Conservation (phyloP, 1,140 invertebrate species). For the Colletes gigas region DNA sequence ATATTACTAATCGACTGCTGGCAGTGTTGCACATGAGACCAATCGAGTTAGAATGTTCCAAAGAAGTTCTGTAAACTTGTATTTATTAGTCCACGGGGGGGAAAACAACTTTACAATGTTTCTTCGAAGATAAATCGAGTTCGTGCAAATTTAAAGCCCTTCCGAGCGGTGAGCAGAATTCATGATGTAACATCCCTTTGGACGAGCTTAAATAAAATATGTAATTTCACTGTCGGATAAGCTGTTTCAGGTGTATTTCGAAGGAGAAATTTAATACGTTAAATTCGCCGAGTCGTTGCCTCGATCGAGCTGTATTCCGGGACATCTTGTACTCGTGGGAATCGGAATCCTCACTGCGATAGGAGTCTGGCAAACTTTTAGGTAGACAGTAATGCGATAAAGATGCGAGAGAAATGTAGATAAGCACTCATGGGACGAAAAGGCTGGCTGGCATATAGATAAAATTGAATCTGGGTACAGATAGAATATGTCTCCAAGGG, state of each 20-base stretch:
- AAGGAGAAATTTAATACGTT: background rate
- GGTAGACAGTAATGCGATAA: background rate
- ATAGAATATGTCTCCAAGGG: background rate
- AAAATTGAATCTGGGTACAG: background rate
- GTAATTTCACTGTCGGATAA: background rate
- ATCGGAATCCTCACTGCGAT: background rate
- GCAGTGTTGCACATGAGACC: too few relatives aligned
- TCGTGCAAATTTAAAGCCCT: background rate
- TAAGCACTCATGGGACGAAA: too few relatives aligned
- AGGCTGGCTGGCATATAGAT: background rate
- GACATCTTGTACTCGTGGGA: background rate
- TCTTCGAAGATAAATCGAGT: background rate
- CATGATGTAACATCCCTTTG: background rate
- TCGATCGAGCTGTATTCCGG: background rate
- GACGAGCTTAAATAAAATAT: background rate
- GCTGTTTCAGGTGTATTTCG: background rate
- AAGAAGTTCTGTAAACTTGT: too few relatives aligned
- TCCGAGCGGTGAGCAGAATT: background rate
- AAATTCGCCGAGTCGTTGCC: background rate
- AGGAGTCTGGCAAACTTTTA: background rate
- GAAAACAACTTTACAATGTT: background rate
- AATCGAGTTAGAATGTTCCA: too few relatives aligned
- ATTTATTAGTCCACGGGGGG: too few relatives aligned
- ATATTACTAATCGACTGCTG: too few relatives aligned
- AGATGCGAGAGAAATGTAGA: background rate